These are phyloP conservation scores for Barnardius zonarius DNA, from an alignment of 2,113 vertebrate genomes.

Conservation along the genomic window DNA sequence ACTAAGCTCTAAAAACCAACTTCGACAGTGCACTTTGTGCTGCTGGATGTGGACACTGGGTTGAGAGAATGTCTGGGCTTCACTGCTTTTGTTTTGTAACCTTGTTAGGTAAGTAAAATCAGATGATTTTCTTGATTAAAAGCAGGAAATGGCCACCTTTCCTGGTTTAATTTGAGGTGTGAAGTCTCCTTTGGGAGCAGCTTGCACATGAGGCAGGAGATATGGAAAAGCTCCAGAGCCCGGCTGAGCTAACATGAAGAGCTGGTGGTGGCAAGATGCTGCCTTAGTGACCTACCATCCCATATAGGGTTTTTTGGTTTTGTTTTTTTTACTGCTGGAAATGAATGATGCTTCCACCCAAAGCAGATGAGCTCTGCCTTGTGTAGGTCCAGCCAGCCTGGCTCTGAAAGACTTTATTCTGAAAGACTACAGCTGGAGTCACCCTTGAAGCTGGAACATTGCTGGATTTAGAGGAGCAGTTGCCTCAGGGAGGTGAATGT, in stretches of 20 bases:
- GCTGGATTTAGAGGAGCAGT: not conserved
- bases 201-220: not conserved
- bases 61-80: not conserved
- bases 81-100: not conserved
- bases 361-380: not conserved
- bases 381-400: not conserved
- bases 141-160: not conserved
- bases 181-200: not conserved
- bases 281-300: not conserved
- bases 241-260: not conserved
- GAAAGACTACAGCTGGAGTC: not conserved
- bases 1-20: not conserved
- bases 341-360: not conserved
- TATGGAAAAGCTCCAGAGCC: not conserved
- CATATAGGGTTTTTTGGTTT: not conserved
- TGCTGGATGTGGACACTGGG: not conserved
- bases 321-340: not conserved
- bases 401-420: not conserved
- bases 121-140: not conserved
- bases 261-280: not conserved
- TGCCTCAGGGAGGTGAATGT: not conserved
- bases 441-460: not conserved
- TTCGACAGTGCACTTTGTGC: fast-evolving
- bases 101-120: not conserved
- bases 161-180: not conserved